phyloP scores from a whole-genome alignment of 2,797 vertebrate species.

The Mallotus villosus region DNA sequence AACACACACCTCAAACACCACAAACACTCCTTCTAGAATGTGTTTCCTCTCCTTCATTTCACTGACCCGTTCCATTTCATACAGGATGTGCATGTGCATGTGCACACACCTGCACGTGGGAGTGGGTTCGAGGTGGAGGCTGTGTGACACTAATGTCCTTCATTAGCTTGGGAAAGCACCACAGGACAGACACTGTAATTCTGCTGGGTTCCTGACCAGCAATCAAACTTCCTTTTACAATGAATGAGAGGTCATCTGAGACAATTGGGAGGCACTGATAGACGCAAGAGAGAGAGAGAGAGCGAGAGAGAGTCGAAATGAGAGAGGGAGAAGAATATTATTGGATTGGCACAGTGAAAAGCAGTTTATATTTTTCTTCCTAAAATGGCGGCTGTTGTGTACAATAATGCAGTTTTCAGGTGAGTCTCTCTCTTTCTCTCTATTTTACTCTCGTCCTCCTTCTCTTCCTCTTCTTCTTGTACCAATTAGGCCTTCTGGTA shows the following conservation, averaged over 20 bases:
- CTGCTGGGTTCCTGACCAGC: neutral
- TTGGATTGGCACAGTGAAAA: neutral
- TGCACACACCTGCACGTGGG: neutral
- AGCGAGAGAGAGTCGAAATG: conserved; percentile 11
- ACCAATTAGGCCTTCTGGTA: conserved; percentile 43
- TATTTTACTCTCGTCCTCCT: conserved; percentile 3
- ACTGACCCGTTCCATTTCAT: neutral
- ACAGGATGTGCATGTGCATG: conserved; percentile 10
- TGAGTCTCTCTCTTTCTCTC: conserved; percentile 52
- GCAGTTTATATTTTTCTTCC: conserved; percentile 11
- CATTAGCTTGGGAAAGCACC: neutral
- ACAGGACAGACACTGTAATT: neutral
- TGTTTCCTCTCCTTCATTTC: neutral
- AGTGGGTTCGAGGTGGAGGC: neutral
- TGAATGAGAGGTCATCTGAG: neutral
- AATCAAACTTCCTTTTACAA: neutral
- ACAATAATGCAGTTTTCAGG: conserved; percentile 69
- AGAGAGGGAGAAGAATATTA: conserved; percentile 13
- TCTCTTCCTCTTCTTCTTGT: conserved; percentile 8
- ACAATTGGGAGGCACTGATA: too few species aligned
- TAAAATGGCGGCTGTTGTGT: conserved; percentile 54
- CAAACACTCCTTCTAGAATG: neutral
- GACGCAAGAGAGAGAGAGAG: neutral
- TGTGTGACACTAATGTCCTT: neutral
- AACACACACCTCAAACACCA: conserved; percentile 9